Percentiles rank a stretch among this genome's conserved stretches.
Evolutionary conservation across 2,797 vertebrate species (phyloP).

Genomic region (Sebastes hopkinsi): DNA sequence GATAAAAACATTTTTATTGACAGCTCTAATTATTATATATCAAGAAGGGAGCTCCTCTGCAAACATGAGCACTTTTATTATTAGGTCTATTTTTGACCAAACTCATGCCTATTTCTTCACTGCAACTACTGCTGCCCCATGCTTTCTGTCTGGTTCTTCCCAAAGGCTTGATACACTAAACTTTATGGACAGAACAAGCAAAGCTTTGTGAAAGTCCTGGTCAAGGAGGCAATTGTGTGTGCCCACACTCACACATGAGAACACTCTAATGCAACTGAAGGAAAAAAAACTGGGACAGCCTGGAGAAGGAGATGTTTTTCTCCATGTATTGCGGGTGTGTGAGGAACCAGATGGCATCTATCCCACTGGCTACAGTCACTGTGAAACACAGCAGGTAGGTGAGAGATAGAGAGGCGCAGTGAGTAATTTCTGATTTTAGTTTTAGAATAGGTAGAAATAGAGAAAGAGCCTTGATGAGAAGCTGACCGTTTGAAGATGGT

Average conservation of each 20-base stretch:
- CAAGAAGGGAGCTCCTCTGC: neutral
- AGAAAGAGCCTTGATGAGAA: neutral
- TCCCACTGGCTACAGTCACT: conserved; percentile 7
- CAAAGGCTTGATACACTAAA: conserved; percentile 45
- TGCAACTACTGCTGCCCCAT: neutral
- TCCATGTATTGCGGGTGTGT: neutral
- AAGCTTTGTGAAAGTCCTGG: conserved; percentile 54
- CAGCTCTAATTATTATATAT: neutral
- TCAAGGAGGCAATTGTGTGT: conserved; percentile 3
- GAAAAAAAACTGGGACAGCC: neutral
- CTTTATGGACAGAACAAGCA: conserved; percentile 58
- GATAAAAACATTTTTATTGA: too few species aligned
- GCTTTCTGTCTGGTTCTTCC: neutral
- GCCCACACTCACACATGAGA: conserved; percentile 23
- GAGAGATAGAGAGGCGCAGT: neutral
- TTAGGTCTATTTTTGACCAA: neutral
- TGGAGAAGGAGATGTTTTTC: conserved; percentile 24
- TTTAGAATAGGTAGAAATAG: neutral
- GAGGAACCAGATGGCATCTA: conserved; percentile 4
- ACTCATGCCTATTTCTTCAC: neutral
- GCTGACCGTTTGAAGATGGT: neutral
- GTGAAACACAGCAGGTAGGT: conserved; percentile 45
- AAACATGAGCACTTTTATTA: neutral
- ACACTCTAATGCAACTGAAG: conserved; percentile 15
- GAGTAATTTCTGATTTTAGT: neutral